Conservation (phyloP, 2,888 invertebrate species). For the Palloptera scutellata region DNA sequence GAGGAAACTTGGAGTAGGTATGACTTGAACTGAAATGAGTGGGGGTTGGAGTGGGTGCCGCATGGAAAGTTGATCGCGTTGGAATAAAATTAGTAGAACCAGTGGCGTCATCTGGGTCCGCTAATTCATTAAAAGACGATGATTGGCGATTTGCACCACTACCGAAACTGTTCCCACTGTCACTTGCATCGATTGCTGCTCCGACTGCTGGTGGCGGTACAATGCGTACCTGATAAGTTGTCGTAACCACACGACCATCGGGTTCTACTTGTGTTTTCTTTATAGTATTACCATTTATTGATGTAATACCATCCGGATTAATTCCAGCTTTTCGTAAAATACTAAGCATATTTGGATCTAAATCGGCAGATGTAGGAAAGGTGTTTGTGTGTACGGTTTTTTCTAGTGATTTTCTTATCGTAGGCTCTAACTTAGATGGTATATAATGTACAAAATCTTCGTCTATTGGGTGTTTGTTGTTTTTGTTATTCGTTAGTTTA, state of each 20-base stretch:
- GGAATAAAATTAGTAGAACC: too few species aligned
- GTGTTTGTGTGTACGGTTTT: constrained; percentile 28
- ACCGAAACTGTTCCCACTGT: background rate
- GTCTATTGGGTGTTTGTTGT: constrained; percentile 18
- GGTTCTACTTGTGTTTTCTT: constrained; percentile 41
- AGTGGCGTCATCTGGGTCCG: too few species aligned
- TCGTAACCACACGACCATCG: constrained; percentile 44
- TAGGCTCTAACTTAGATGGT: too few species aligned
- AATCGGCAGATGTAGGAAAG: constrained; percentile 26
- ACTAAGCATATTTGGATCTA: constrained; percentile 40
- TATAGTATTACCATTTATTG: constrained; percentile 38
- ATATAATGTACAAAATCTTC: too few species aligned
- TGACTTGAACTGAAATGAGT: constrained; percentile 3
- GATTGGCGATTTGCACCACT: background rate
- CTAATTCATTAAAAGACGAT: too few species aligned
- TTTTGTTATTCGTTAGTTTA: constrained; percentile 21
- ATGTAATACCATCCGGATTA: constrained; percentile 42
- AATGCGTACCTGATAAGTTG: constrained; percentile 39
- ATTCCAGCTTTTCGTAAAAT: constrained; percentile 44
- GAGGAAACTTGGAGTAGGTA: background rate
- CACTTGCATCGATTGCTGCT: too few species aligned
- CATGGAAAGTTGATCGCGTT: too few species aligned
- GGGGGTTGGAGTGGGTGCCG: background rate
- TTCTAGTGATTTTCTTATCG: constrained; percentile 19
- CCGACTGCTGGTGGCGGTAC: background rate